Evolutionary conservation across 2,113 vertebrate species (phyloP).

Genomic region (Amia ocellicauda): DNA sequence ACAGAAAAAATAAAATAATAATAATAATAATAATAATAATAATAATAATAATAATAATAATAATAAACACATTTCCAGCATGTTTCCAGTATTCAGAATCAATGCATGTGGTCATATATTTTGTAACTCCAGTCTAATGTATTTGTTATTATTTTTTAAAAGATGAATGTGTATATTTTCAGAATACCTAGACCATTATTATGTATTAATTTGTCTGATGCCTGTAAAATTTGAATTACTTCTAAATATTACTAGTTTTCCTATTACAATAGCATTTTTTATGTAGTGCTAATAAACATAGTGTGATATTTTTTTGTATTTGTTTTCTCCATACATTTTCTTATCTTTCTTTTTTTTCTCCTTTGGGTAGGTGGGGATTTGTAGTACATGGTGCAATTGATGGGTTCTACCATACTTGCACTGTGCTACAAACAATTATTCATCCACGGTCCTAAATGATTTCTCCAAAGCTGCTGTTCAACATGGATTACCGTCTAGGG

Average conservation of each 20-base stretch:
- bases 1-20: not conserved
- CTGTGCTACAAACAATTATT: not conserved
- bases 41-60: not conserved
- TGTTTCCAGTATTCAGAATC: too few species aligned
- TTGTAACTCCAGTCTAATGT: too few species aligned
- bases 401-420: slow-evolving; percentile 1
- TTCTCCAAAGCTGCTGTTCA: not conserved
- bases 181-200: not conserved
- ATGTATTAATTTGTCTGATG: too few species aligned
- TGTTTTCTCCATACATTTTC: too few species aligned
- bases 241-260: not conserved
- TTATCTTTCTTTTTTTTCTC: not conserved
- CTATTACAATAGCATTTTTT: not conserved
- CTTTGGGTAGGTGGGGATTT: slow-evolving; percentile 1
- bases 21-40: not conserved
- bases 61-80: too few species aligned
- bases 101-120: too few species aligned
- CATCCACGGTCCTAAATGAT: not conserved
- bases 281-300: too few species aligned
- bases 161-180: slow-evolving; percentile 2
- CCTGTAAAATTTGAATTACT: not conserved
- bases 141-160: too few species aligned
- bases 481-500: slow-evolving; percentile 2
- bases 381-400: slow-evolving; percentile 4
- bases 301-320: too few species aligned